Evolutionary conservation across 2,113 vertebrate genomes (phyloP).

Genomic region (Solea senegalensis): DNA sequence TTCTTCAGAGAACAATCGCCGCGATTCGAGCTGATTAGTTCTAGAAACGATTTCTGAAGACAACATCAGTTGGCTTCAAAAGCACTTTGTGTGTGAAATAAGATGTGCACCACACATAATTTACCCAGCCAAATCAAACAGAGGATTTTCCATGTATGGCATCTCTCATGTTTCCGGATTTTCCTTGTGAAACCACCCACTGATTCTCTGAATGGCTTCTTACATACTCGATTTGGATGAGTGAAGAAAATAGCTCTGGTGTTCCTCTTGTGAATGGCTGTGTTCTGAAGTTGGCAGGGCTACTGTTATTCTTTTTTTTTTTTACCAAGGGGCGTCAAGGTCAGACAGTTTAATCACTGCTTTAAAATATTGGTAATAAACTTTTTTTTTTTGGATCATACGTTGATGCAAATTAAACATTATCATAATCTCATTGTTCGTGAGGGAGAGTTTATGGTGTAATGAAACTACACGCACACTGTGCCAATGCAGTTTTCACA

Average conservation of each 20-base stretch:
- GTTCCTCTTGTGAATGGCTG: not conserved
- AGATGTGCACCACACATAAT: slow-evolving; percentile 44
- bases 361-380: not conserved
- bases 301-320: slow-evolving; percentile 5
- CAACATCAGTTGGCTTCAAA: slow-evolving; percentile 49
- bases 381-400: not conserved
- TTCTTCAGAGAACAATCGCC: slow-evolving; percentile 79
- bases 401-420: not conserved
- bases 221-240: not conserved
- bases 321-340: not conserved
- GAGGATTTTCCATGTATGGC: slow-evolving; percentile 22
- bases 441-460: not conserved
- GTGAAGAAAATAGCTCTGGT: slow-evolving; percentile 9
- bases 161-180: slow-evolving; percentile 37
- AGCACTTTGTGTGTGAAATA: slow-evolving; percentile 57
- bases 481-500: not conserved
- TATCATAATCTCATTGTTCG: not conserved
- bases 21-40: slow-evolving; percentile 81
- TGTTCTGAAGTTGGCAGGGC: not conserved
- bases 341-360: not conserved
- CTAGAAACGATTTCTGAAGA: slow-evolving; percentile 62
- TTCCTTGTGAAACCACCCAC: slow-evolving; percentile 11
- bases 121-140: slow-evolving; percentile 52
- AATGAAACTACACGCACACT: not conserved
- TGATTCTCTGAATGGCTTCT: slow-evolving; percentile 3